Evolutionary conservation across 2,113 vertebrate species (phyloP), one percentile per base, ranked within the genome.

Genomic region (Illadopsis cleaveri): DNA sequence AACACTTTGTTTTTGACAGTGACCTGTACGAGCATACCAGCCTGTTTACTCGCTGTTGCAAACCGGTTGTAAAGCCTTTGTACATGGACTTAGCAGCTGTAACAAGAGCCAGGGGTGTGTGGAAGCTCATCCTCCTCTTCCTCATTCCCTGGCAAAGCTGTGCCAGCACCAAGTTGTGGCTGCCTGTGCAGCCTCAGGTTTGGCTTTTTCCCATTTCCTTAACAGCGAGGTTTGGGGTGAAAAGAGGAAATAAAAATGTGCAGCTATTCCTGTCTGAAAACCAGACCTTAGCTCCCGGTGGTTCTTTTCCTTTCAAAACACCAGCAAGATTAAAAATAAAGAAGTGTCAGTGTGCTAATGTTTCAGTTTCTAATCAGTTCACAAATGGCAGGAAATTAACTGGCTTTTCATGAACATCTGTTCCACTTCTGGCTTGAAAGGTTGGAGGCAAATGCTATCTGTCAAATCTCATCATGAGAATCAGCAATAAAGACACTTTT

Each of bases 331-430:
- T 84, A 56, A 84, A 78, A 72, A 95, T 96, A 96, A 96, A 91
- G 75, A 90, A 93, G 89, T 89, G 71, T 90, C 79, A 93, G 66
- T 28, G 92, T 72, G 80, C 86, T 65, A 87, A 87, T 85, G 44
- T 94, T 97, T 97, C 94, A 65, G 93, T 96, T 97, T 97, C 94
- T 96, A 95, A 96, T 94, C 96, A 88, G 95, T 85, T 94, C 90
- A 91, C 92, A 96, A 96, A 97, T 95, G 97, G 97, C 96, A 97
- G 95, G 97, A 97, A 97, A 97, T 97, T 94, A 96, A 95, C 92
- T 80, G 92, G 94, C 94, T 97, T 96, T 97, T 94, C 94, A 96
- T 89, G 94, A 97, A 97, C 96, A 96, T 97, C 95, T 97, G 96
- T 95, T 96, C 94, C 88, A 95, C 95, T 96, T 97, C 96, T 97